Percentiles rank a stretch among this genome's conserved stretches.
Evolutionary conservation across 1,140 invertebrate genomes (phyloP).

Genomic region (Eupristina koningsbergeri): DNA sequence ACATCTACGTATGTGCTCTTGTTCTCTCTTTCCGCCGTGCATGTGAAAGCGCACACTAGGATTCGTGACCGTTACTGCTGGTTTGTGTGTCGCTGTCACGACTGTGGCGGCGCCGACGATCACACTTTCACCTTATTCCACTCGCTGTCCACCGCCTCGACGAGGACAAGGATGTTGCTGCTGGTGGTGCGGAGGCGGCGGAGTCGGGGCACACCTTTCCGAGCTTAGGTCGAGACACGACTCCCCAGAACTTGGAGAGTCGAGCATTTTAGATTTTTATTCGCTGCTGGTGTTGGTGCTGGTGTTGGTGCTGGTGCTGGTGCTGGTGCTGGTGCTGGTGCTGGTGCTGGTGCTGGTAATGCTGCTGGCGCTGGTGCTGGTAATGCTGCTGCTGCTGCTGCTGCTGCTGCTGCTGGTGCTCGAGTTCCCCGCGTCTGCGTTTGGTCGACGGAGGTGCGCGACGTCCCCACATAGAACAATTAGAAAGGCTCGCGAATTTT

Average conservation of each 20-base stretch:
- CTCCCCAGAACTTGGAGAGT: neutral
- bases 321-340: neutral
- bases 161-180: neutral
- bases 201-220: neutral
- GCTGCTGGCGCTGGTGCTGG: neutral
- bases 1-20: neutral
- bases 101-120: conserved; percentile 7
- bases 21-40: neutral
- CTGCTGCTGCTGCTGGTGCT: neutral
- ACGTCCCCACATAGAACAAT: neutral
- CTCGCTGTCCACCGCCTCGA: neutral
- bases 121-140: conserved; percentile 20
- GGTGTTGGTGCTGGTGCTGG: neutral
- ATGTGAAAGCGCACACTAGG: neutral
- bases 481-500: neutral
- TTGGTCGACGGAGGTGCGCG: neutral
- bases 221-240: neutral
- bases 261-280: neutral
- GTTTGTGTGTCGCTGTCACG: neutral
- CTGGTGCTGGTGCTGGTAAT: neutral
- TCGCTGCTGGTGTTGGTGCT: neutral
- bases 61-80: neutral
- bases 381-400: neutral
- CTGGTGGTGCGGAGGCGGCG: neutral
- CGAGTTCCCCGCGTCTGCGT: neutral